Evolutionary conservation across 2,888 invertebrate species (phyloP).

Genomic region (Diadromus collaris): DNA sequence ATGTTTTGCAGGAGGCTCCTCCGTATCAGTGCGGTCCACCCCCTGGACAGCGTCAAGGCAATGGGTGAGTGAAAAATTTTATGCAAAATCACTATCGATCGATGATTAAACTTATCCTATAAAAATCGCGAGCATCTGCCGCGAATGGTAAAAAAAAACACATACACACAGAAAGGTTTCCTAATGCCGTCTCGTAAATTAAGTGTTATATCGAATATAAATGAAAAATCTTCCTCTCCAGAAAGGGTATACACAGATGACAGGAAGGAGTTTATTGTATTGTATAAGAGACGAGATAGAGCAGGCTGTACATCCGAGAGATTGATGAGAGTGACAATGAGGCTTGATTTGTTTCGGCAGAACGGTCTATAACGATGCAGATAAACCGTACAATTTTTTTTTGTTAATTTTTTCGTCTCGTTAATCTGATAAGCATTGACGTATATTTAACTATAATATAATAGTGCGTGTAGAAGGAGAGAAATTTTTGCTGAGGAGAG

Average conservation of each 20-base stretch:
- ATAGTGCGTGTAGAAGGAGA: conserved; percentile 42
- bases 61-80: conserved; percentile 73
- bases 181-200: conserved; percentile 23
- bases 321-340: conserved; percentile 26
- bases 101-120: conserved; percentile 23
- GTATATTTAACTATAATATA: conserved; percentile 40
- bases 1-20: conserved; percentile 71
- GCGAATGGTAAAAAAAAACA: conserved; percentile 24
- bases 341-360: conserved; percentile 42
- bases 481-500: conserved; percentile 20
- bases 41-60: conserved; percentile 76
- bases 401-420: conserved; percentile 40
- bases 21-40: conserved; percentile 75
- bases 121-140: conserved; percentile 41
- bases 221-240: conserved; percentile 41
- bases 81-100: conserved; percentile 24
- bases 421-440: conserved; percentile 14
- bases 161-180: background rate
- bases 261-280: conserved; percentile 39
- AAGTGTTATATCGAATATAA: conserved; percentile 43
- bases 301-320: conserved; percentile 38
- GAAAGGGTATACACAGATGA: conserved; percentile 46
- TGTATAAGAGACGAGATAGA: conserved; percentile 44
- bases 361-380: conserved; percentile 44
- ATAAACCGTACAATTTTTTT: conserved; percentile 37